These are phyloP conservation scores for Matsumyia berberina DNA, from an alignment of 2,888 invertebrate species.

Conservation along the genomic window DNA sequence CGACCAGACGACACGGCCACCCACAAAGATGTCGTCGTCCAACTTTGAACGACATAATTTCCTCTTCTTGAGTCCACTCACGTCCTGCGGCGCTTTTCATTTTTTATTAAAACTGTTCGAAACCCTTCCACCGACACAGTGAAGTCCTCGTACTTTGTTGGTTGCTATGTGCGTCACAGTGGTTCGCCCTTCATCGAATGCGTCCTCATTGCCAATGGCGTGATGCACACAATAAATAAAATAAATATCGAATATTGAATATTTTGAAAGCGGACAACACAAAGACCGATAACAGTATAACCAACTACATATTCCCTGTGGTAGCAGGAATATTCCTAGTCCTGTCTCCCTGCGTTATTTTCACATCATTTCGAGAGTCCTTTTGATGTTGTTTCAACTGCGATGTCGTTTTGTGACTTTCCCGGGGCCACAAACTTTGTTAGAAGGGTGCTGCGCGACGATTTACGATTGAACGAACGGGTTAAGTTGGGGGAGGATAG, in stretches of 20 bases:
- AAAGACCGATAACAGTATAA: conserved; percentile 22
- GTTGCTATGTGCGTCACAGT: conserved; percentile 21
- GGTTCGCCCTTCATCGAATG: not conserved
- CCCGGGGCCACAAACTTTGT: conserved; percentile 7
- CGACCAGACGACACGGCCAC: not conserved
- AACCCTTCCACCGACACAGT: conserved; percentile 34
- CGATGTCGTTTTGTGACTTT: conserved; percentile 26
- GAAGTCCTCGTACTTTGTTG: not conserved
- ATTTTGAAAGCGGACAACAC: conserved; percentile 27
- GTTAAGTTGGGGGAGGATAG: conserved; percentile 46
- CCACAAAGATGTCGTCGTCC: not conserved
- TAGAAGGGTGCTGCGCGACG: conserved; percentile 37
- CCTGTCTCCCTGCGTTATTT: conserved; percentile 40
- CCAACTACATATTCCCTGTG: not conserved
- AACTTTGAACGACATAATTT: conserved; percentile 33
- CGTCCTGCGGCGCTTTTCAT: conserved; percentile 77
- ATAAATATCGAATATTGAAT: conserved; percentile 61
- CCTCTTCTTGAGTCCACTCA: conserved; percentile 73
- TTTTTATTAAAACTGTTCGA: conserved; percentile 75
- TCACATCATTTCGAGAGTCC: conserved; percentile 57
- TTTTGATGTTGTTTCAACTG: conserved; percentile 57
- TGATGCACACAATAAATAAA: conserved; percentile 48
- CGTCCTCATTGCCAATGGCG: conserved; percentile 13
- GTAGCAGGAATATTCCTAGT: conserved; percentile 3
- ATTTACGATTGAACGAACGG: conserved; percentile 30